Conservation (phyloP, 1,140 invertebrate species). For the Caenorhabditis briggsae region DNA sequence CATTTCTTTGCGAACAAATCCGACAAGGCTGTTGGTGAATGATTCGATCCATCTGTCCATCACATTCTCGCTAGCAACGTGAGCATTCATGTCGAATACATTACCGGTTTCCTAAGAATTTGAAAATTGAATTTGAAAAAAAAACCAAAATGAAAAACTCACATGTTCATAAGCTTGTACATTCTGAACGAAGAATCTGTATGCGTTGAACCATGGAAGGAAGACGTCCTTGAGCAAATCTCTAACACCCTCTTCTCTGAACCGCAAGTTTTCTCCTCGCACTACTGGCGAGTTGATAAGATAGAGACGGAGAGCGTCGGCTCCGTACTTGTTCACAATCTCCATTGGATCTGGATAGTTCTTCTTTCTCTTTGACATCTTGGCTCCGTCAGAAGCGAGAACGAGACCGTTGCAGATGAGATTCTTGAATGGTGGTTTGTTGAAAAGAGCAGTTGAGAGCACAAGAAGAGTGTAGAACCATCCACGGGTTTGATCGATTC, state of each 20-base stretch:
- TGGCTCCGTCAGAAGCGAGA: conserved; percentile 92
- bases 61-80: conserved; percentile 83
- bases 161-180: conserved; percentile 86
- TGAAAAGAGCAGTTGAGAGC: conserved; percentile 94
- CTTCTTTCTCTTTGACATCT: conserved; percentile 99
- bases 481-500: conserved; percentile 92
- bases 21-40: conserved; percentile 91
- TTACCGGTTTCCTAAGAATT: conserved; percentile 67
- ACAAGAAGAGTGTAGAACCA: conserved; percentile 96
- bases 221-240: conserved; percentile 98
- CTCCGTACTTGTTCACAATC: conserved; percentile 92
- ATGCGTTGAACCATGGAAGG: conserved; percentile 98
- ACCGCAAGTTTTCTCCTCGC: conserved; percentile 92
- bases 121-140: too few species aligned
- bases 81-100: conserved; percentile 66
- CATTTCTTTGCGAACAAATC: conserved; percentile 93
- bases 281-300: conserved; percentile 98
- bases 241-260: conserved; percentile 93
- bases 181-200: conserved; percentile 93
- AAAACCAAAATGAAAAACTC: conserved; percentile 72
- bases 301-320: conserved; percentile 93
- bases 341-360: conserved; percentile 97
- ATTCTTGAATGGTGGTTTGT: conserved; percentile 97
- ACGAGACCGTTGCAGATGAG: conserved; percentile 95
- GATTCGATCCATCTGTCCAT: conserved; percentile 98